Evolutionary conservation across 1,140 invertebrate genomes (phyloP).

Genomic region (Drosophila littoralis): DNA sequence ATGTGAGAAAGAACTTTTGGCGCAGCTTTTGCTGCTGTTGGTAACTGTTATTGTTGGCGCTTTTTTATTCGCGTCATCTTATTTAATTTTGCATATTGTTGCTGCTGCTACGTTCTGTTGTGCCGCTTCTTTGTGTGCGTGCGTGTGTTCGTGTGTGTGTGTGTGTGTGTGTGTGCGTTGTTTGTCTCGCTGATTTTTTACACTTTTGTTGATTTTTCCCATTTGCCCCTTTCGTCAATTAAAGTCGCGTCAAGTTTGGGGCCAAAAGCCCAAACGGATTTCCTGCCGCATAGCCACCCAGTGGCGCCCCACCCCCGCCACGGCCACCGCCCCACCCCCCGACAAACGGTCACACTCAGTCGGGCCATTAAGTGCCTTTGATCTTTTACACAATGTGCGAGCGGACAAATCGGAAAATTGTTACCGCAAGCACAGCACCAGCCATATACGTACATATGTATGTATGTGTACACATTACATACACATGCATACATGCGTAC

Average conservation of each 20-base stretch:
- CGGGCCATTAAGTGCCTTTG: slow-evolving; percentile 76
- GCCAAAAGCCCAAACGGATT: slow-evolving; percentile 57
- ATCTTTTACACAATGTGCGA: slow-evolving; percentile 65
- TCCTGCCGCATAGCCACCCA: slow-evolving; percentile 50
- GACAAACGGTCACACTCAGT: slow-evolving; percentile 47
- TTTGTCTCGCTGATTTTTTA: slow-evolving; percentile 61
- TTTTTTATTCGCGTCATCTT: slow-evolving; percentile 68
- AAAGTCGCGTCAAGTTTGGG: slow-evolving; percentile 65
- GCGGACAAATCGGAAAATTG: slow-evolving; percentile 58
- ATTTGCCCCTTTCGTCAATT: slow-evolving; percentile 61
- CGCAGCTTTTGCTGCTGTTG: slow-evolving; percentile 25
- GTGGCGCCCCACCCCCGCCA: slow-evolving; percentile 16
- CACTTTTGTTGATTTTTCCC: slow-evolving; percentile 58
- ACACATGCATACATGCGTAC: background rate
- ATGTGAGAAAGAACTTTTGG: slow-evolving; percentile 65
- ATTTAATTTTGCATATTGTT: slow-evolving; percentile 78
- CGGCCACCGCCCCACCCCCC: background rate
- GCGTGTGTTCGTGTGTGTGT: slow-evolving; percentile 6
- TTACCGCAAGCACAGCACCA: slow-evolving; percentile 41
- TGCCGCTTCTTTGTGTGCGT: slow-evolving; percentile 21
- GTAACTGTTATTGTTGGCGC: slow-evolving; percentile 46
- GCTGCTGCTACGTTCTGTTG: slow-evolving; percentile 39
- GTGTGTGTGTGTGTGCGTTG: slow-evolving; percentile 26
- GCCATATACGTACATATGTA: background rate
- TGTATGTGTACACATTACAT: background rate